Base-by-base conservation (phyloP, 2,113 vertebrate genomes). In the Sylvia atricapilla region DNA sequence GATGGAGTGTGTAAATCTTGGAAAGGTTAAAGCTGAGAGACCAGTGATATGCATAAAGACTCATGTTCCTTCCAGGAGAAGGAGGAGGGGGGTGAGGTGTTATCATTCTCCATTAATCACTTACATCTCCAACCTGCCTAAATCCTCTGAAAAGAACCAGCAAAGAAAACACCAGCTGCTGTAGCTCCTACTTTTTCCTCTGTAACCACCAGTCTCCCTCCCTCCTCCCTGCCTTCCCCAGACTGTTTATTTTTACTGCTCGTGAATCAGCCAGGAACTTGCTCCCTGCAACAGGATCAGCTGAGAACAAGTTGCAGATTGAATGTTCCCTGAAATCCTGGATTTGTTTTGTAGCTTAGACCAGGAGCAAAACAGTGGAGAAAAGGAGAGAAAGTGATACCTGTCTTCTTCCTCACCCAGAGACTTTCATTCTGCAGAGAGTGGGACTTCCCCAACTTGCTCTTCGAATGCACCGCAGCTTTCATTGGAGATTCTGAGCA, bases 221-320 rank as follows among this genome's bases (percentile, higher is more conserved):
- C 85, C 90, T 93, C 94, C 86, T 95, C 96, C 69, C 89, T 77
- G 87, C 89, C 74, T 93, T 93, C 73, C 89, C 91, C 86, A 91
- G 92, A 97, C 93, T 95, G 90, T 97, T 97, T 97, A 97, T 96
- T 97, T 97, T 97, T 97, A 96, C 92, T 96, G 92, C 95, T 93
- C 22, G 62, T 95, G 92, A 97, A 96, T 96, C 93, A 97, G 96
- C 94, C 97, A 95, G 91, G 91, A 91, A 93, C 95, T 96, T 93
- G 85, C 94, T 95, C 95, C 93, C 67, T 96, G 94, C 95, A 96
- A 95, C 74, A 95, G 87, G 80, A 97, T 96, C 94, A 96, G 87
- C 93, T 96, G 95, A 97, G 94, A 97, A 97, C 96, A 97, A 96
- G 94, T 83, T 97, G 89, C 70, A 97, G 91, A 95, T 44, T 95